These are phyloP conservation scores for Eupristina koningsbergeri DNA, from an alignment of 1,140 invertebrate species.

Conservation along the genomic window DNA sequence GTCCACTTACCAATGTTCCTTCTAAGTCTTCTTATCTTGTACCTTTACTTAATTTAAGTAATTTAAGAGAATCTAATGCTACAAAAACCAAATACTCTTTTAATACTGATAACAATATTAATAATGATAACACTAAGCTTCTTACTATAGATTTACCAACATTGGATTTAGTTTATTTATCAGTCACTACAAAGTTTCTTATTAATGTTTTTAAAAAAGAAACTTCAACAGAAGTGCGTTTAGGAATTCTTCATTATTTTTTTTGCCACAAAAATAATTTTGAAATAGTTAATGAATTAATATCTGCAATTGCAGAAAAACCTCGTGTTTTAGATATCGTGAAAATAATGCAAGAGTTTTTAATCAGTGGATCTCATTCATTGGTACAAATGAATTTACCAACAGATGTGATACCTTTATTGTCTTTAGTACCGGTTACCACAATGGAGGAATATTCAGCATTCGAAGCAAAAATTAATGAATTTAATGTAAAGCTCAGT, in stretches of 20 bases:
- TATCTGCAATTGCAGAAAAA: constrained; percentile 72
- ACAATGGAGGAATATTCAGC: constrained; percentile 73
- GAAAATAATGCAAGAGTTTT: constrained; percentile 83
- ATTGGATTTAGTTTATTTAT: constrained; percentile 80
- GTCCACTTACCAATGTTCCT: constrained; percentile 74
- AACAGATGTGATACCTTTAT: constrained; percentile 78
- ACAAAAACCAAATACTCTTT: constrained; percentile 52
- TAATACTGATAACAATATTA: constrained; percentile 32
- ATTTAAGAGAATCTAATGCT: constrained; percentile 28
- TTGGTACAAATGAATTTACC: constrained; percentile 82
- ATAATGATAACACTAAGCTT: constrained; percentile 51
- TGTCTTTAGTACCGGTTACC: constrained; percentile 82
- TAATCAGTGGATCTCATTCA: constrained; percentile 81
- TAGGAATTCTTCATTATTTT: constrained; percentile 86
- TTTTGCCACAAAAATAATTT: constrained; percentile 82
- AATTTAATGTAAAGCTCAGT: constrained; percentile 72
- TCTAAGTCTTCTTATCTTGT: constrained; percentile 77
- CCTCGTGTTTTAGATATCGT: constrained; percentile 74
- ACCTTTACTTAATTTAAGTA: constrained; percentile 71
- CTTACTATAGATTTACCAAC: constrained; percentile 79
- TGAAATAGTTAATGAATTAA: constrained; percentile 79
- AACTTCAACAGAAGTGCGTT: constrained; percentile 78
- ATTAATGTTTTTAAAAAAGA: constrained; percentile 80
- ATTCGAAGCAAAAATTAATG: constrained; percentile 74
- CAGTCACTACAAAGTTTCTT: constrained; percentile 77